These are phyloP conservation scores for Tenualosa ilisha DNA, from an alignment of 2,797 vertebrate species.

Conservation along the genomic window DNA sequence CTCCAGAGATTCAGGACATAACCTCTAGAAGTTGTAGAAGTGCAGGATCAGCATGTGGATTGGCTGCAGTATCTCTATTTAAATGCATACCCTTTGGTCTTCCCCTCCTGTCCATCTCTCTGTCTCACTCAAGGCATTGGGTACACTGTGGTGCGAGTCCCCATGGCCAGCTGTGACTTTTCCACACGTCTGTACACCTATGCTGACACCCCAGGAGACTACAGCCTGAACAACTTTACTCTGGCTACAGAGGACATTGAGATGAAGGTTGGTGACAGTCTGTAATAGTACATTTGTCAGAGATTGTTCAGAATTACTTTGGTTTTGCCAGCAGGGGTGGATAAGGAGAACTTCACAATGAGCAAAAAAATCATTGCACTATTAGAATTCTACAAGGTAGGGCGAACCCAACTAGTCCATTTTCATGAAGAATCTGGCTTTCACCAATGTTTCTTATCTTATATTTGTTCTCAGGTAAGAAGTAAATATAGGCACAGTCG, in stretches of 20 bases:
- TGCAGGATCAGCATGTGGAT: too few species aligned
- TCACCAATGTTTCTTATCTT: too few species aligned
- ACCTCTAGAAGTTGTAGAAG: too few species aligned
- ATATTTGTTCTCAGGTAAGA: too few species aligned
- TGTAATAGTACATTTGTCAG: background rate
- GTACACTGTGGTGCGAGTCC: constrained; percentile 89
- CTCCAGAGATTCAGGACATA: too few species aligned
- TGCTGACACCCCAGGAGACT: constrained; percentile 82
- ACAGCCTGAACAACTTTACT: constrained; percentile 80
- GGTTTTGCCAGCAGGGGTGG: background rate
- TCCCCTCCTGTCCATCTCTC: background rate
- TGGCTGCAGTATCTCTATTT: background rate
- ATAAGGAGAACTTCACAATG: background rate
- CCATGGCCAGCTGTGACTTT: constrained; percentile 96
- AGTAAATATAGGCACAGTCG: too few species aligned
- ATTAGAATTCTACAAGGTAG: background rate
- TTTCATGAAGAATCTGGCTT: too few species aligned
- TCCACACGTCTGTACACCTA: constrained; percentile 88
- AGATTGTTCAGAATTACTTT: background rate
- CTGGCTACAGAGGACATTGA: constrained; percentile 82
- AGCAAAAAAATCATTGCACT: background rate
- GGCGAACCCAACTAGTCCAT: too few species aligned
- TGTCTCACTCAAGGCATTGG: constrained; percentile 78
- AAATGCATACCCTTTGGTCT: background rate
- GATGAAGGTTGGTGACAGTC: constrained; percentile 77